These are phyloP conservation scores for Oceanodroma tethys DNA, from an alignment of 2,113 vertebrate genomes.

Conservation along the genomic window DNA sequence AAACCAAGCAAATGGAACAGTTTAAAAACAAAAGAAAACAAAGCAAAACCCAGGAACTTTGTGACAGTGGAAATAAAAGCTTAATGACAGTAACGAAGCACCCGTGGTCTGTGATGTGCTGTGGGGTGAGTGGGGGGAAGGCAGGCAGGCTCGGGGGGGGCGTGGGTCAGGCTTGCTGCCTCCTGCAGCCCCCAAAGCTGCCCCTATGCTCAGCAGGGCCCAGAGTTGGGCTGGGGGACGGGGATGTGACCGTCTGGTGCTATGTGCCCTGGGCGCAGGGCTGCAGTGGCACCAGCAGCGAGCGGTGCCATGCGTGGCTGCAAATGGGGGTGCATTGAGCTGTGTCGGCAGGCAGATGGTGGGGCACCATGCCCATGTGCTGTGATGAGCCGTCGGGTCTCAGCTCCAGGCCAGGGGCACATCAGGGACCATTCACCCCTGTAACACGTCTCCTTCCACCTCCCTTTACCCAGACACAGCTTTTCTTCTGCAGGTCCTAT, in stretches of 20 bases:
- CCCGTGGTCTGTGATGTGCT: background rate
- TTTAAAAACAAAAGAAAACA: background rate
- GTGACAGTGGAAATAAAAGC: constrained; percentile 63
- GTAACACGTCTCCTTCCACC: background rate
- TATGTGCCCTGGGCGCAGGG: fast-evolving
- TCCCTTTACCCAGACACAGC: background rate
- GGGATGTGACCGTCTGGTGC: fast-evolving
- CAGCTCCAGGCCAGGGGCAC: background rate
- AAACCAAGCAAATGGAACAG: constrained; percentile 27
- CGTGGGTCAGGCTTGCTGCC: background rate
- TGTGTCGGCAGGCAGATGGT: fast-evolving
- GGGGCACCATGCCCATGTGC: background rate
- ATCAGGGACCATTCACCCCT: fast-evolving
- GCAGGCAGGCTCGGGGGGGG: background rate
- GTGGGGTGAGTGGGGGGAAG: background rate
- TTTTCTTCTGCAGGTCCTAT: background rate
- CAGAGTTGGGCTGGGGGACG: background rate
- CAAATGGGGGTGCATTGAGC: fast-evolving
- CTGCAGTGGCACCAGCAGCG: background rate
- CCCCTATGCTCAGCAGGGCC: fast-evolving
- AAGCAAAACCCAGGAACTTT: constrained; percentile 42
- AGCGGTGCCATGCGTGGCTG: background rate
- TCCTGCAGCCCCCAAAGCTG: background rate
- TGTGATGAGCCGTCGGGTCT: background rate
- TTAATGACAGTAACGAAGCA: background rate